These are phyloP conservation scores for Zhengitettix transpicula DNA, from an alignment of 2,888 invertebrate species.

Conservation along the genomic window DNA sequence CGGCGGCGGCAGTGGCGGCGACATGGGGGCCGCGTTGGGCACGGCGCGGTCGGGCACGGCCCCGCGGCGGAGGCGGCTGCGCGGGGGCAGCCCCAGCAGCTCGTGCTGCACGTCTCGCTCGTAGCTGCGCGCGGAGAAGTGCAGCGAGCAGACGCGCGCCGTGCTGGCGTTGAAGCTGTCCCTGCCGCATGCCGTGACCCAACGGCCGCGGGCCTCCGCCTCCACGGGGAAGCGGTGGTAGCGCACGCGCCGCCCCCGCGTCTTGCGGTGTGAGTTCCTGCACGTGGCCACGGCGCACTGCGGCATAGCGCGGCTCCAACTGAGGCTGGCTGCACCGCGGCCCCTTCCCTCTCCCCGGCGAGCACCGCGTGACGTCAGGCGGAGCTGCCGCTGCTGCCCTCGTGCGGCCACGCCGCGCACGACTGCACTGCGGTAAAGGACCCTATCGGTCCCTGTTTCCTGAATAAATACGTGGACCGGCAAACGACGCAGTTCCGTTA, in stretches of 20 bases:
- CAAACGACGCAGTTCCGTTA: no score
- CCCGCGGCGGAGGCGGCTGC: conserved; percentile 33
- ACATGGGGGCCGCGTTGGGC: conserved; percentile 14
- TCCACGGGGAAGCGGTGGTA: conserved; percentile 41
- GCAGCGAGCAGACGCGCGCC: conserved; percentile 35
- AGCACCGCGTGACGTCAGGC: neutral
- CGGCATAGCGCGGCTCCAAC: conserved; percentile 25
- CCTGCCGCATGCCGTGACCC: conserved; percentile 36
- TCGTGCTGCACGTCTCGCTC: conserved; percentile 38
- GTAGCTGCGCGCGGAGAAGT: conserved; percentile 33
- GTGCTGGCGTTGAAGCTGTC: conserved; percentile 35
- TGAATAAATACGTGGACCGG: no score
- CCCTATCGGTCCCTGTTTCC: no score
- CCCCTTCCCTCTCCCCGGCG: neutral
- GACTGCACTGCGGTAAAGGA: no score
- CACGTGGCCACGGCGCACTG: conserved; percentile 40
- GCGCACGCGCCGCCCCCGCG: conserved; percentile 34
- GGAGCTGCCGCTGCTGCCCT: neutral
- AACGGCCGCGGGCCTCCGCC: conserved; percentile 30
- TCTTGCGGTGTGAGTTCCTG: conserved; percentile 37
- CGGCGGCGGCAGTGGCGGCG: neutral
- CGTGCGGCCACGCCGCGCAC: no score
- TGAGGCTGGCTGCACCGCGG: neutral
- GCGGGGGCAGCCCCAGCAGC: conserved; percentile 32
- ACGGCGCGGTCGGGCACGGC: conserved; percentile 30